A percentile compares a stretch with the other conserved stretches of the same genome.
phyloP scores from a whole-genome alignment of 2,113 vertebrate genomes.

The Passer montanus region DNA sequence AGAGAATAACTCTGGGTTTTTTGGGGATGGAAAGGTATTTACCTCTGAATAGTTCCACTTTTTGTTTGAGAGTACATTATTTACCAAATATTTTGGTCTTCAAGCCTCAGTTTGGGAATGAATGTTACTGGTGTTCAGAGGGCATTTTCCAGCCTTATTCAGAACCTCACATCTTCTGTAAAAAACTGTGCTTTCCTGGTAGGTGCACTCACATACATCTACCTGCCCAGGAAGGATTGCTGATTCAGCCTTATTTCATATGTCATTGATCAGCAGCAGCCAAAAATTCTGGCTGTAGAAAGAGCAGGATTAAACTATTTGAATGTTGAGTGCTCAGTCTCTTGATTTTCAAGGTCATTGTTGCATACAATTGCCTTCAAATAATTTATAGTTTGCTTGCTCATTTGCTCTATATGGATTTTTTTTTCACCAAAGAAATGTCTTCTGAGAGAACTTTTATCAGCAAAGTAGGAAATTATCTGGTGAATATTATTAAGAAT shows the following conservation, averaged over 20 bases:
- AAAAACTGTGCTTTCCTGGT: background rate
- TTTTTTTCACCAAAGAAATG: slow-evolving; percentile 4
- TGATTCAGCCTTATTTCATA: background rate
- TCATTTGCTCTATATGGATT: background rate
- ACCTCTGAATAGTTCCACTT: background rate
- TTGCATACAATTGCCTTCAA: slow-evolving; percentile 24
- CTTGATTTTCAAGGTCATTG: slow-evolving; percentile 46
- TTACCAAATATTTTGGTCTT: background rate
- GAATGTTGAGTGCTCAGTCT: background rate
- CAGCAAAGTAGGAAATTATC: slow-evolving; percentile 29
- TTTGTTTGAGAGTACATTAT: background rate
- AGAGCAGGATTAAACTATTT: slow-evolving; percentile 6
- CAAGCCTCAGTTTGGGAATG: background rate
- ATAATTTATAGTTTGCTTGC: slow-evolving; percentile 40
- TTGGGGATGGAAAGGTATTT: background rate
- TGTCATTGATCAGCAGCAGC: background rate
- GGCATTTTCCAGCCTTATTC: background rate
- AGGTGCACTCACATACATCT: background rate
- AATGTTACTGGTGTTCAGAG: background rate
- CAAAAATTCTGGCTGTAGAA: background rate
- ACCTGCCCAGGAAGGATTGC: background rate
- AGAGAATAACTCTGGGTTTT: background rate
- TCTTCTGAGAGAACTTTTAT: slow-evolving; percentile 38
- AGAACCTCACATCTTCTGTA: background rate
- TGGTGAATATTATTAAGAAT: slow-evolving; percentile 52